Evolutionary conservation across 2,888 invertebrate genomes (phyloP), one percentile per base, ranked within the genome.

Genomic region (Ectropis crepuscularia): DNA sequence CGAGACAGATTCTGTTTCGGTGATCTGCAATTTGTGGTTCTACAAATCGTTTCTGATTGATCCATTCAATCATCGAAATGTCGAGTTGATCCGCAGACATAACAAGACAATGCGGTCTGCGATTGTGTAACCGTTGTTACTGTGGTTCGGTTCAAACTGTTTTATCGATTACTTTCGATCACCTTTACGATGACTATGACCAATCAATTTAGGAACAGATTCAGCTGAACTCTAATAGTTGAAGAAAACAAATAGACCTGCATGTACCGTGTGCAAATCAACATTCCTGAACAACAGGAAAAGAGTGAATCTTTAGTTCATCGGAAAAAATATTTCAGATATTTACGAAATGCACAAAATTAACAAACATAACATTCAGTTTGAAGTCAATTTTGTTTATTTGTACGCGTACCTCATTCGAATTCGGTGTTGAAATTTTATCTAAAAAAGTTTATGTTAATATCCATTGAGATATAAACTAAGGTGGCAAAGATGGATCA

Each of bases 261-360:
- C 11, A 57, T 54, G 66, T 63, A 62, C 66, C 65, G 68, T 68
- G 71, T 70, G 71, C 69, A 70, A 67, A 65, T 64, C 53, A 59
- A 53, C 68, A 62, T 63, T 58, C 60, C 36, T 46, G 49, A 61
- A 64, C 65, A 67, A 47, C 61, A 67, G 63, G 63, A 69, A 69
- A 70, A 68, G 53, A 57, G 43, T 43, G 51, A 64, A 64, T 67
- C 61, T 69, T 53, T 42, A 38, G 47, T 66, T 69, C 62, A 45
- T 63, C 57, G 62, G 50, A 67, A 65, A 28, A 67, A 63, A 59
- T 61, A 59, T 65, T 57, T 61, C 11, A 62, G 12, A 53, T 63
- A 59, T 68, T 57, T 65, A 58, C 36, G 9, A 45, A 47, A 49
- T 65, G 55, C 58, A 55, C 63, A 53, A 63, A 61, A 63, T 61